Evolutionary conservation across 2,797 vertebrate genomes (phyloP), one percentile per base, ranked within the genome.

Genomic region (Mionectes olivaceus): DNA sequence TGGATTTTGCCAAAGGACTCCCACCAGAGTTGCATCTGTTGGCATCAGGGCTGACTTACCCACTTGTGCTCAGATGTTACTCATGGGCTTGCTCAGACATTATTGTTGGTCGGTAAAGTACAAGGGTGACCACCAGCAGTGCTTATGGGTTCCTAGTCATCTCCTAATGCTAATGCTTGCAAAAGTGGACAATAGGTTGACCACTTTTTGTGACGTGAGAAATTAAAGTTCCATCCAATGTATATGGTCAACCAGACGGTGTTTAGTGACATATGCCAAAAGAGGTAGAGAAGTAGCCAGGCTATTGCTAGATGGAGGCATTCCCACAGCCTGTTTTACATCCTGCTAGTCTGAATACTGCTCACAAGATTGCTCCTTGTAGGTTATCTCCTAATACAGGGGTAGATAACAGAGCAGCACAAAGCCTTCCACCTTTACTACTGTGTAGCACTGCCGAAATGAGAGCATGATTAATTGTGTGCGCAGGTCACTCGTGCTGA

Each of bases 371-470:
- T 2, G 2, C 14, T 65, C 19, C 55, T 67, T 9, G 24, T 76
- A 59, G 59, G 75, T 83, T 35, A 43, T 76, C 32, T 63, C 50
- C 67, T 39, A 19, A 14, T 30, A 13, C 2, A 69, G 47, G 19
- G 28, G 1, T 44, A 65, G 57, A 33, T 50, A 78, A 24, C 18
- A 55, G 53, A 33, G n/a, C 41, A 63, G 50, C n/a, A 23, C 39
- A 17, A 68, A 57, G 70, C 19, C 55, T 83, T 47, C 24, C 56
- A 27, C 11, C 25, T 87, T 65, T 69, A 9, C 53, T 35, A 0
- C 22, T 4, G 15, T 1, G 0, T 44, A 30, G 6, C 0, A 0
- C 57, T 78, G 63, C 56, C 2, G 0, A n/a, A 91, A 75, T 15
- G 33, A 13, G 17, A 4, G 41, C 0, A 2, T 50, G 24, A 14